Evolutionary conservation across 92 coral and sea anemone genomes (phyloP).

Genomic region (Epizoanthus ramosus): DNA sequence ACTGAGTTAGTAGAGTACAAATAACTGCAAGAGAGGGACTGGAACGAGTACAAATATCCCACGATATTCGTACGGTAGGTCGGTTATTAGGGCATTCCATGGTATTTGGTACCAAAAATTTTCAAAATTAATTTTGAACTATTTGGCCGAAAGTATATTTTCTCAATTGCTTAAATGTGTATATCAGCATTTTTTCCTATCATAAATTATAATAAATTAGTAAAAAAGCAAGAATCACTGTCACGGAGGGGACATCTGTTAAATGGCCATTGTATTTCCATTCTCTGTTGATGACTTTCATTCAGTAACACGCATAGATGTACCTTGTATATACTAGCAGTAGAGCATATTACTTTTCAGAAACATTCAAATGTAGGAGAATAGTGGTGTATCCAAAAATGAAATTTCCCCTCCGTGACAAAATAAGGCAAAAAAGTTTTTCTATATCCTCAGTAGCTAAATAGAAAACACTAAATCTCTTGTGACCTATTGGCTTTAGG

Average conservation of each 20-base stretch:
- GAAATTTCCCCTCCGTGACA: constrained; percentile 35
- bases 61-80: too few species aligned
- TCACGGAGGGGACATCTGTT: constrained; percentile 16
- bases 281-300: not conserved
- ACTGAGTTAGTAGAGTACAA: too few species aligned
- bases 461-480: constrained; percentile 8
- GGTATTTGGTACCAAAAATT: constrained; percentile 21
- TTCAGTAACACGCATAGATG: constrained; percentile 16
- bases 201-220: constrained; percentile 26
- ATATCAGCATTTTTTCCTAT: constrained; percentile 5
- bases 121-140: constrained; percentile 12
- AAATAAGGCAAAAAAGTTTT: constrained; percentile 18
- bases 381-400: constrained; percentile 10
- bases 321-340: constrained; percentile 26
- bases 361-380: constrained; percentile 2
- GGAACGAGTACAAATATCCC: too few species aligned
- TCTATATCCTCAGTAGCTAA: not conserved
- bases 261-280: not conserved
- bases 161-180: constrained; percentile 14
- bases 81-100: constrained; percentile 27
- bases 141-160: constrained; percentile 21
- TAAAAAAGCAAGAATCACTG: not conserved
- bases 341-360: not conserved
- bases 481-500: constrained; percentile 2
- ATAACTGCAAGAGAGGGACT: too few species aligned